Conservation (phyloP, 2,888 invertebrate genomes). For the Scaptomyza reducta region DNA sequence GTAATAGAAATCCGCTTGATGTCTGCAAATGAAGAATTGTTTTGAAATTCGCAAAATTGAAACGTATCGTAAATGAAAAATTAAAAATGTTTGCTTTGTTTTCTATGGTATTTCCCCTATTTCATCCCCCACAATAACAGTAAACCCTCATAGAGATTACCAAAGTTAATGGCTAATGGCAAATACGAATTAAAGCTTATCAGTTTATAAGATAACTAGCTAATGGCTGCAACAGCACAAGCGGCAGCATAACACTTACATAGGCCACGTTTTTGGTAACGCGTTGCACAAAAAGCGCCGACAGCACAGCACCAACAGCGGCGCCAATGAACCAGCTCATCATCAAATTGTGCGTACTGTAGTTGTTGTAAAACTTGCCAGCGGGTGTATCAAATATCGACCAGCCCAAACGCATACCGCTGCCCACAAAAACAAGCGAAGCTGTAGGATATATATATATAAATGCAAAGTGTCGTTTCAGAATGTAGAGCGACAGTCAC, state of each 20-base stretch:
- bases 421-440: constrained; percentile 72
- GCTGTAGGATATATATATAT: constrained; percentile 53
- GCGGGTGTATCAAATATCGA: constrained; percentile 76
- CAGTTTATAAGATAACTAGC: constrained; percentile 48
- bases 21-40: constrained; percentile 51
- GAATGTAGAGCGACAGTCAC: not conserved
- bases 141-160: constrained; percentile 22
- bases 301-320: constrained; percentile 72
- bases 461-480: not conserved
- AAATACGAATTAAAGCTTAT: constrained; percentile 62
- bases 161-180: constrained; percentile 45
- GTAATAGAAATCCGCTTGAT: constrained; percentile 75
- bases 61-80: not conserved
- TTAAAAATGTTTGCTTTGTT: not conserved
- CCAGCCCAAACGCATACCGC: constrained; percentile 80
- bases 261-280: constrained; percentile 79
- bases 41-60: not conserved
- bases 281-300: constrained; percentile 75
- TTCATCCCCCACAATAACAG: not conserved
- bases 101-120: constrained; percentile 7
- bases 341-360: constrained; percentile 68
- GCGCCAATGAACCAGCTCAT: constrained; percentile 81
- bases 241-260: constrained; percentile 74
- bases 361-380: constrained; percentile 57
- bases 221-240: constrained; percentile 39